Evolutionary conservation across 2,797 vertebrate genomes (phyloP).

Genomic region (Pangasius sanitwongsei): DNA sequence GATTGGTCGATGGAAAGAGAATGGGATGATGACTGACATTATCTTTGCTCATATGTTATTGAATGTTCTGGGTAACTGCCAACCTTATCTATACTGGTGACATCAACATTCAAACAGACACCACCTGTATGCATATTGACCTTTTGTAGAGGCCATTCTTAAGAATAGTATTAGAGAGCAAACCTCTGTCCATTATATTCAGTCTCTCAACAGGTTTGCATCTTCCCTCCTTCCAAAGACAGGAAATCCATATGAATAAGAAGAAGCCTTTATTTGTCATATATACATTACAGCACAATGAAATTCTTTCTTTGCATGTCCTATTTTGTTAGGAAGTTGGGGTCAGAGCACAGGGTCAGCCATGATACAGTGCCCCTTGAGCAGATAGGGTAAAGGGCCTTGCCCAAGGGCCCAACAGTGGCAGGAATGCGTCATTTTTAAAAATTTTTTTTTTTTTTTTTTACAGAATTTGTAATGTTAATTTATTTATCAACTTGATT

Average conservation of each 20-base stretch:
- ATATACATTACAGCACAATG: no score
- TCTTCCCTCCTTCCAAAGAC: neutral
- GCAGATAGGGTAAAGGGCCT: no score
- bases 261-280: no score
- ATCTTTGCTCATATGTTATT: neutral
- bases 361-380: no score
- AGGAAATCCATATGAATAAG: neutral
- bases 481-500: no score
- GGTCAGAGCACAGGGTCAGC: no score
- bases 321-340: no score
- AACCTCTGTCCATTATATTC: neutral
- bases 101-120: neutral
- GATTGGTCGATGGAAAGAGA: neutral
- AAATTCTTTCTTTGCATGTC: no score
- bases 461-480: no score
- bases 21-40: neutral
- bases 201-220: neutral
- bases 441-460: no score
- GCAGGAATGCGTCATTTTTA: no score
- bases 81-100: neutral
- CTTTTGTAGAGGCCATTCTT: neutral
- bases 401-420: no score
- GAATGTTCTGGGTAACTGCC: neutral
- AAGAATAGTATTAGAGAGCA: neutral
- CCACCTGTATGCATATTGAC: neutral